Evolutionary conservation across 2,113 vertebrate species (phyloP).

Genomic region (Sardina pilchardus): DNA sequence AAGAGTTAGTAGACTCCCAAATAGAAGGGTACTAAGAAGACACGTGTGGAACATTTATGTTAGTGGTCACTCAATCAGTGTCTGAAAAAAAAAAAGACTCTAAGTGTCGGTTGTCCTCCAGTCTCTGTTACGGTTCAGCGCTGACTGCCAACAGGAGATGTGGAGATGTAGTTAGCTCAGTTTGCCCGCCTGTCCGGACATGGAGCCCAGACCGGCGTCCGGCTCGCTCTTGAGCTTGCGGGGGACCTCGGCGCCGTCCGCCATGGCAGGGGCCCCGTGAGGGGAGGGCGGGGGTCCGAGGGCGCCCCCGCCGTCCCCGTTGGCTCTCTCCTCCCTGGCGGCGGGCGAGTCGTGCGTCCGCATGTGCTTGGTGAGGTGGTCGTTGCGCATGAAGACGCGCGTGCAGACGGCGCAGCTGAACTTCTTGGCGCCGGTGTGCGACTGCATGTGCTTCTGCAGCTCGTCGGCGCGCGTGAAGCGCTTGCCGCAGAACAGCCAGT

Average conservation of each 20-base stretch:
- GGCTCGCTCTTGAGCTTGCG: not conserved
- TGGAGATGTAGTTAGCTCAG: not conserved
- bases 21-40: not conserved
- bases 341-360: conserved; percentile 58
- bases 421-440: conserved; percentile 70
- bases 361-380: conserved; percentile 69
- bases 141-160: not conserved
- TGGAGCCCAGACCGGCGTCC: not conserved
- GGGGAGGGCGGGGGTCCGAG: not conserved
- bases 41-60: not conserved
- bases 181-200: not conserved
- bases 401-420: conserved; percentile 67
- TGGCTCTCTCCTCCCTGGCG: not conserved
- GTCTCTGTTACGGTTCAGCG: not conserved
- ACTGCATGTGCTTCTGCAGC: conserved; percentile 70
- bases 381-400: conserved; percentile 68
- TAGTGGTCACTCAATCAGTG: not conserved
- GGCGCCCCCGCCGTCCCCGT: not conserved
- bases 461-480: conserved; percentile 72
- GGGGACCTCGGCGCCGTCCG: not conserved
- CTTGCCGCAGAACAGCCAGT: conserved; percentile 74
- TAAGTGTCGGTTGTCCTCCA: not conserved
- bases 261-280: not conserved
- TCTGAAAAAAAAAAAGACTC: not conserved
- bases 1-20: not conserved